Evolutionary conservation across 2,888 invertebrate species (phyloP).

Genomic region (Ashinkailepas kermadecensis): DNA sequence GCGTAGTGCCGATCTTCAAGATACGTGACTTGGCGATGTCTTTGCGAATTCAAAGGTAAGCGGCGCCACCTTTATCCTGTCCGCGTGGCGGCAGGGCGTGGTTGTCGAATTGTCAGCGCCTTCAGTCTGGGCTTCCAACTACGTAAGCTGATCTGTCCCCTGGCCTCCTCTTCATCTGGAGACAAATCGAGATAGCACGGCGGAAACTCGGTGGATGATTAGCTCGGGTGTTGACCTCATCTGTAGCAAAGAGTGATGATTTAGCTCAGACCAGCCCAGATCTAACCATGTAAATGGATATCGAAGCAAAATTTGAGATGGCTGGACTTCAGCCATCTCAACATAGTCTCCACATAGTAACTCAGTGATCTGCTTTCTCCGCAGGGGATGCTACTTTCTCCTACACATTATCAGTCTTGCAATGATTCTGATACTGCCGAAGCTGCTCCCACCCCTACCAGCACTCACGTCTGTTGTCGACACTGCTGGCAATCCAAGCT

Average conservation of each 20-base stretch:
- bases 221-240: too few species aligned
- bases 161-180: too few species aligned
- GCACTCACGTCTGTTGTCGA: too few species aligned
- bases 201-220: too few species aligned
- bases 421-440: conserved; percentile 42
- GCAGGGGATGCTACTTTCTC: conserved; percentile 44
- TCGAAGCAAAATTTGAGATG: too few species aligned
- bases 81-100: background rate
- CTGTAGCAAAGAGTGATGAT: too few species aligned
- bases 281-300: too few species aligned
- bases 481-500: too few species aligned
- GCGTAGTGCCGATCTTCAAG: conserved; percentile 85
- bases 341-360: background rate
- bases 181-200: too few species aligned
- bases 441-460: conserved; percentile 35
- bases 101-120: background rate
- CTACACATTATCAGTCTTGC: conserved; percentile 42
- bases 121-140: background rate
- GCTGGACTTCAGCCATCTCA: too few species aligned
- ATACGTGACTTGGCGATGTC: conserved; percentile 74
- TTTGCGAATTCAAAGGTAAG: conserved; percentile 69
- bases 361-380: conserved; percentile 33
- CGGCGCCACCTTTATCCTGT: conserved; percentile 32
- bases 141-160: too few species aligned
- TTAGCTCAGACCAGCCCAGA: too few species aligned